Conservation (phyloP, 2,113 vertebrate genomes). For the Polyodon spathula region DNA sequence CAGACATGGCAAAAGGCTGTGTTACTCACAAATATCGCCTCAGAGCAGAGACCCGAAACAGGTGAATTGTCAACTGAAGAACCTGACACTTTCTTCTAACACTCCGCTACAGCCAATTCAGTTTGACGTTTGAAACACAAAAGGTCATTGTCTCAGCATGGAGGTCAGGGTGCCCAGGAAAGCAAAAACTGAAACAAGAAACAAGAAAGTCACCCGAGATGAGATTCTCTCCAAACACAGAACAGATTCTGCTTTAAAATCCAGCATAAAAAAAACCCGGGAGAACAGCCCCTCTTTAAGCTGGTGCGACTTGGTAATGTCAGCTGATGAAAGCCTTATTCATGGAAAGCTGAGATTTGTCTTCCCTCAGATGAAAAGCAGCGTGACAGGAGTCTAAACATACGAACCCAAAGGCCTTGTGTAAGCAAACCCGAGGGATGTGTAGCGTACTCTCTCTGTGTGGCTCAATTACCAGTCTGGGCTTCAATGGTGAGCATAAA, state of each 20-base stretch:
- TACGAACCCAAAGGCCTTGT: conserved; percentile 35
- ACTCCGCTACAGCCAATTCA: too few relatives aligned
- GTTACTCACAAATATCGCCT: background rate
- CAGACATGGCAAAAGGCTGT: conserved; percentile 35
- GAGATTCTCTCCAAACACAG: conserved; percentile 36
- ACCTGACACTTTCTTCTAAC: too few relatives aligned
- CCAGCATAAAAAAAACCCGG: conserved; percentile 25
- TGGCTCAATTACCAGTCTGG: conserved; percentile 26
- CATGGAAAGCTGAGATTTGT: conserved; percentile 51
- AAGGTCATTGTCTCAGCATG: too few relatives aligned
- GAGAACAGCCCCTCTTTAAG: conserved; percentile 38
- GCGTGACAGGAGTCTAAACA: conserved; percentile 56
- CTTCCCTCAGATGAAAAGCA: conserved; percentile 43
- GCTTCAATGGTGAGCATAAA: conserved; percentile 14
- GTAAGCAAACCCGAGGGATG: conserved; percentile 22
- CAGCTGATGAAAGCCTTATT: conserved; percentile 62
- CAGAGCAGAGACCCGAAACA: too few relatives aligned
- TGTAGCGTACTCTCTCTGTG: conserved; percentile 29
- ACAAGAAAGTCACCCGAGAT: conserved; percentile 27
- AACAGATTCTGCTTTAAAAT: conserved; percentile 27
- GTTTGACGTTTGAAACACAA: too few relatives aligned
- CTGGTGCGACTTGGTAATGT: conserved; percentile 50
- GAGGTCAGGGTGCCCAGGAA: too few relatives aligned
- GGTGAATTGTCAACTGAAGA: too few relatives aligned
- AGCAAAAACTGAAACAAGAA: too few relatives aligned